A percentile compares a stretch with the other conserved stretches of the same genome.
phyloP scores from a whole-genome alignment of 2,797 vertebrate species.

The Austrolebias charrua region DNA sequence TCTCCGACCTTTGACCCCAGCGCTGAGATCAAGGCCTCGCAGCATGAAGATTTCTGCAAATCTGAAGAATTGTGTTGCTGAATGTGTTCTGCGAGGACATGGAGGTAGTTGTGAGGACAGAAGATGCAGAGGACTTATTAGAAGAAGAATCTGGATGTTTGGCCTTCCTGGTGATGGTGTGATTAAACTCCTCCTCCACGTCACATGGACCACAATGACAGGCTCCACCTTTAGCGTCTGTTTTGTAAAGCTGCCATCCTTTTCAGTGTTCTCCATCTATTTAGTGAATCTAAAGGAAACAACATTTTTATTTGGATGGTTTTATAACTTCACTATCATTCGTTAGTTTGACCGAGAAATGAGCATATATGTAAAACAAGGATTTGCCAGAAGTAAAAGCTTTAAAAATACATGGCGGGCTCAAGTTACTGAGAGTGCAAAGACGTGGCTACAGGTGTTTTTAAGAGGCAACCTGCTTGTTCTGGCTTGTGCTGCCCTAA shows the following conservation, averaged over 20 bases:
- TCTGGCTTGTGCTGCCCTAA: slow-evolving; percentile 53
- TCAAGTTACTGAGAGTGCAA: slow-evolving; percentile 16
- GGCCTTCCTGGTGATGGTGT: slow-evolving; percentile 35
- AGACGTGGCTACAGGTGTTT: slow-evolving; percentile 44
- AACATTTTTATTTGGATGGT: too few relatives aligned
- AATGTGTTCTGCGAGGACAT: too few relatives aligned
- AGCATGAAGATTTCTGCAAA: slow-evolving; percentile 2
- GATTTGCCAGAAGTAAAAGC: neutral
- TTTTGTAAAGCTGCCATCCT: neutral
- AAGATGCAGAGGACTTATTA: too few relatives aligned
- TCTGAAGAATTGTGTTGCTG: too few relatives aligned
- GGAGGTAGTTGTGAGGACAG: too few relatives aligned
- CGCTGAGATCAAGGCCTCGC: slow-evolving; percentile 30
- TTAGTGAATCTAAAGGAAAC: neutral
- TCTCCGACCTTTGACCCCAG: slow-evolving; percentile 17
- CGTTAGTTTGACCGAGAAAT: neutral
- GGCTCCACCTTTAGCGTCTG: slow-evolving; percentile 47
- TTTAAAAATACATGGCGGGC: too few relatives aligned
- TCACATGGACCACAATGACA: slow-evolving; percentile 36
- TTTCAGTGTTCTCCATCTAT: too few relatives aligned
- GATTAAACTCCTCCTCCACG: slow-evolving; percentile 40
- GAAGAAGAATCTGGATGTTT: slow-evolving; percentile 30
- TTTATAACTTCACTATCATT: neutral
- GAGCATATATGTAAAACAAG: neutral
- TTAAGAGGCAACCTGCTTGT: slow-evolving; percentile 46